Base-by-base conservation (phyloP, 2,797 vertebrate species). In the Arnoldichthys spilopterus region DNA sequence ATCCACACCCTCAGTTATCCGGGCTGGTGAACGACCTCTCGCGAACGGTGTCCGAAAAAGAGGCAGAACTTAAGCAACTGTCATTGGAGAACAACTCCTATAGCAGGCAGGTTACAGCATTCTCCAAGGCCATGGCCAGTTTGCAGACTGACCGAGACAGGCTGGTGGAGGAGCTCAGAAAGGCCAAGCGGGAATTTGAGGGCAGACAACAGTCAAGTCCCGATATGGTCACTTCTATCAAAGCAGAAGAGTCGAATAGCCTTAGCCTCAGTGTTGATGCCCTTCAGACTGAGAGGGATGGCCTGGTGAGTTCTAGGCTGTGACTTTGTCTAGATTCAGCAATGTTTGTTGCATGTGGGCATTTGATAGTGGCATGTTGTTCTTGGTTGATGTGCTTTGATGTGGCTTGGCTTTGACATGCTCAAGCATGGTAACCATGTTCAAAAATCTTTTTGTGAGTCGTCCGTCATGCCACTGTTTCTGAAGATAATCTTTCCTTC, bases 71-170 rank as follows among this genome's bases (percentile, higher is more conserved):
- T 49, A 91, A 87, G 81, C 91, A 84, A 72, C 89, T 90, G 1
- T 85, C 85, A 0, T 80, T 89, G 22, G 91, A 96, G 56, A 94
- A 94, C 15, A 79, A 59, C 40, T 76, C 28, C 1, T 93, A 89
- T n/a, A 83, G 74, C 85, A 88, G 92, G 64, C 94, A 96, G 90
- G 87, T 96, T 18, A 88, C 92, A 0, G 94, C 96, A 0, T 96
- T 96, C 90, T 94, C 95, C 83, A 95, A 91, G 63, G 93, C 95
- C 59, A 96, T 96, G 95, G 94, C 92, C 86, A 96, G 95, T 81
- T 93, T 97, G 51, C 96, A 97, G 64, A 91, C 95, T 53, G 95
- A 97, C 51, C 90, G 95, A 40, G 95, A 96, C 86, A 85, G 94
- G 81, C 84, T 96, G 89, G 81, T 95, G 80, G 94, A 94, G 37